phyloP scores from a whole-genome alignment of 2,113 vertebrate genomes.

The Tichodroma muraria region DNA sequence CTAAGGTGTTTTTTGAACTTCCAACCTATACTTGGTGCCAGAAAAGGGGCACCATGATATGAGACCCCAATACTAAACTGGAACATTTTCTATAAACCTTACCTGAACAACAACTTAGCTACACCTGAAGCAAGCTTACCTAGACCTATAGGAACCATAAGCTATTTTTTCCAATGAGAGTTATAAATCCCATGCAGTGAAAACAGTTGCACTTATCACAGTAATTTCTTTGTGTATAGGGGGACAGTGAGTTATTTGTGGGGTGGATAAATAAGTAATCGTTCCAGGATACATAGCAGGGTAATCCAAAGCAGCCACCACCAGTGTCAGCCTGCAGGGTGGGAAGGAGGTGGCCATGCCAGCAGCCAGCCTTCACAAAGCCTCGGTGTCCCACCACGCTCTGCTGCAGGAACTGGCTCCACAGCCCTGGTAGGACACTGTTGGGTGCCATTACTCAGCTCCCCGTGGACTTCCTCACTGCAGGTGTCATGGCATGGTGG shows the following conservation, averaged over 20 bases:
- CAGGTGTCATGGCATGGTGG: background rate
- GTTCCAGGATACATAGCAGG: background rate
- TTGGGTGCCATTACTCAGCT: background rate
- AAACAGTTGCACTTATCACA: background rate
- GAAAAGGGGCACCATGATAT: background rate
- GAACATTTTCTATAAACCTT: background rate
- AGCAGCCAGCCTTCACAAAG: background rate
- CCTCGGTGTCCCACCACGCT: background rate
- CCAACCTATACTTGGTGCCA: background rate
- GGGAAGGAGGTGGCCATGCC: background rate
- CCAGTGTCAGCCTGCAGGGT: background rate
- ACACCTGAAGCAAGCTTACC: background rate
- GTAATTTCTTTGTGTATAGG: background rate
- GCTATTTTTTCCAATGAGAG: background rate
- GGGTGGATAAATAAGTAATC: background rate
- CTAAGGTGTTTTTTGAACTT: background rate
- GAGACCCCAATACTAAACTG: background rate
- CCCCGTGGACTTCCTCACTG: background rate
- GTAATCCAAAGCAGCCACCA: background rate
- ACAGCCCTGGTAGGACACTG: background rate
- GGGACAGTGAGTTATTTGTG: background rate
- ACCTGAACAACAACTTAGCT: no score
- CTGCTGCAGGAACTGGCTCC: background rate
- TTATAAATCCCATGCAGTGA: background rate
- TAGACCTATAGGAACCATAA: background rate